Percentiles rank a stretch among this genome's conserved stretches.
These are phyloP conservation scores for Dicroscelio sp. DNA, from an alignment of 2,888 invertebrate genomes.

Conservation along the genomic window DNA sequence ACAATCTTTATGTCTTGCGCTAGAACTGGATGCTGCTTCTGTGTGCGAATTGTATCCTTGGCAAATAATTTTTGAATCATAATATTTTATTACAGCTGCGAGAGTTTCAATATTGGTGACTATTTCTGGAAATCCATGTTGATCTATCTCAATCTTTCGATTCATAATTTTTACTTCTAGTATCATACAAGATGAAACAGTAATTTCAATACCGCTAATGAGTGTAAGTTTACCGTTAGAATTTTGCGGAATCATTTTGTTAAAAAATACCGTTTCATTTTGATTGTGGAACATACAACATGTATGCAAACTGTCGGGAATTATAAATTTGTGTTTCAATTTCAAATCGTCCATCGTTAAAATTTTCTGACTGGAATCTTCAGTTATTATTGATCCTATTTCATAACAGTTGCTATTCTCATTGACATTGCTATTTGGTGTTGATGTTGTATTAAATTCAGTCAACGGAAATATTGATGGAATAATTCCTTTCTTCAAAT, in stretches of 20 bases:
- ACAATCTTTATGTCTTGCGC: conserved; percentile 22
- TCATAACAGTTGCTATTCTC: no score
- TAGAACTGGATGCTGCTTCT: conserved; percentile 2
- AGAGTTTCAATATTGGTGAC: not conserved
- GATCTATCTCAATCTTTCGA: conserved; percentile 41
- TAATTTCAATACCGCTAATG: conserved; percentile 16
- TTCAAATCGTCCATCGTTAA: no score
- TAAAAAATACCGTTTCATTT: conserved; percentile 42
- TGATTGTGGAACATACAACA: conserved; percentile 29
- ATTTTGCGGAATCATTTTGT: conserved; percentile 30
- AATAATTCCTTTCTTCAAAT: conserved; percentile 49
- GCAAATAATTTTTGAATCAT: conserved; percentile 37
- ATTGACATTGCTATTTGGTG: no score
- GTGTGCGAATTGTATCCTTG: conserved; percentile 28
- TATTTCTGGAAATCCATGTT: conserved; percentile 36
- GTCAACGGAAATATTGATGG: conserved; percentile 48
- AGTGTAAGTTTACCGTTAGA: no score
- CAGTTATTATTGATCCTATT: not conserved
- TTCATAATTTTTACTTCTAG: conserved; percentile 32
- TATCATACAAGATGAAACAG: conserved; percentile 38
- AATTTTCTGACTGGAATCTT: no score
- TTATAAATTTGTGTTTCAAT: not conserved
- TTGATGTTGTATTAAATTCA: no score
- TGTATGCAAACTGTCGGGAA: conserved; percentile 30
- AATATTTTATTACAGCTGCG: conserved; percentile 13